phyloP scores from a whole-genome alignment of 2,888 invertebrate genomes.

The Scrobipalpa costella region DNA sequence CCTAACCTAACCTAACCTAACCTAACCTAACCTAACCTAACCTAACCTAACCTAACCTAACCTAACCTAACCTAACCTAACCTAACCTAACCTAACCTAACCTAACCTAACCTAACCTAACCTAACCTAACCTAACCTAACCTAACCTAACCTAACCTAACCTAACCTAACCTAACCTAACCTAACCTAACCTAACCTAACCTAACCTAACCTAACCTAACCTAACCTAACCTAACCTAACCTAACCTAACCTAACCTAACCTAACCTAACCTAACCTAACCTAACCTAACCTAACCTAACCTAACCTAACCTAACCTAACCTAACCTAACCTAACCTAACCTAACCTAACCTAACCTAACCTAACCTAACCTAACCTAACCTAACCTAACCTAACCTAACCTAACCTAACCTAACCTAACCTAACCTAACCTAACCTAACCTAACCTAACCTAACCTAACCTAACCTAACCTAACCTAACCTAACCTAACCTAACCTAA shows the following conservation, averaged over 20 bases:
- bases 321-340: slow-evolving; percentile 29
- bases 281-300: slow-evolving; percentile 28
- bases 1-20: slow-evolving; percentile 27
- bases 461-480: slow-evolving; percentile 31
- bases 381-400: slow-evolving; percentile 30
- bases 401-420: slow-evolving; percentile 30
- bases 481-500: slow-evolving; percentile 31
- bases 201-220: slow-evolving; percentile 27
- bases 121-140: slow-evolving; percentile 24
- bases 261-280: slow-evolving; percentile 27
- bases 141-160: slow-evolving; percentile 23
- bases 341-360: slow-evolving; percentile 24
- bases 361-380: slow-evolving; percentile 24
- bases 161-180: slow-evolving; percentile 27
- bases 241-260: slow-evolving; percentile 27
- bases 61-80: slow-evolving; percentile 26
- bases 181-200: slow-evolving; percentile 27
- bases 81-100: slow-evolving; percentile 25
- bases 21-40: slow-evolving; percentile 25
- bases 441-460: slow-evolving; percentile 31
- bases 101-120: slow-evolving; percentile 27
- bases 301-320: slow-evolving; percentile 29
- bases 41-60: slow-evolving; percentile 25
- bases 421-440: slow-evolving; percentile 31
- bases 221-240: slow-evolving; percentile 27